These are phyloP conservation scores for Neofelis nebulosa DNA, from an alignment of 2,113 vertebrate genomes.

Conservation along the genomic window DNA sequence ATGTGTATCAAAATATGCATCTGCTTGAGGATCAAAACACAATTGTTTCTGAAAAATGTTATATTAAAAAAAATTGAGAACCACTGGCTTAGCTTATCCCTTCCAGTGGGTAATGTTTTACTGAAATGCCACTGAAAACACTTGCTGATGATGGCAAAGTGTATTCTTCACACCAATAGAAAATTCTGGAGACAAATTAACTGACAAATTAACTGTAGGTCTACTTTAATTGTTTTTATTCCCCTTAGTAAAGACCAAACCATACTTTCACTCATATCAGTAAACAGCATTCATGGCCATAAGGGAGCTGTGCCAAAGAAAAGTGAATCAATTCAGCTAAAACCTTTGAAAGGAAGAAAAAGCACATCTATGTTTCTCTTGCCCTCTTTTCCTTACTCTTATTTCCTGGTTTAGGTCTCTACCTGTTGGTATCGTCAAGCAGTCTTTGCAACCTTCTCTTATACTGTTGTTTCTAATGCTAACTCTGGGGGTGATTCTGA, in stretches of 20 bases:
- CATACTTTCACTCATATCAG: neutral
- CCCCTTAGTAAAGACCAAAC: neutral
- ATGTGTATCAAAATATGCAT: neutral
- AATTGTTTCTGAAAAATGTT: neutral
- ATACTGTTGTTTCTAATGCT: neutral
- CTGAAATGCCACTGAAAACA: neutral
- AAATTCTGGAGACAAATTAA: neutral
- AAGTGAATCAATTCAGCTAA: neutral
- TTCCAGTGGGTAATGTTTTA: neutral
- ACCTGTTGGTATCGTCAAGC: neutral
- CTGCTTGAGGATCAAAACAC: neutral
- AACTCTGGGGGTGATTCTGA: neutral
- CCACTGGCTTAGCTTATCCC: neutral
- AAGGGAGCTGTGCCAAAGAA: neutral
- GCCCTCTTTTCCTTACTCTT: neutral
- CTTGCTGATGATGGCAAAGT: neutral
- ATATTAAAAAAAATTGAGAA: neutral
- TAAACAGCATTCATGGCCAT: neutral
- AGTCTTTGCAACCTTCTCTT: neutral
- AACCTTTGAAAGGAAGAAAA: neutral
- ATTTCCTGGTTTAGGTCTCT: neutral
- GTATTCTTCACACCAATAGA: neutral
- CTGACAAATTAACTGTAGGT: neutral
- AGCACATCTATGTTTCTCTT: neutral
- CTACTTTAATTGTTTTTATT: neutral